phyloP scores from a whole-genome alignment of 1,140 invertebrate genomes.

The Holotrichia oblita region DNA sequence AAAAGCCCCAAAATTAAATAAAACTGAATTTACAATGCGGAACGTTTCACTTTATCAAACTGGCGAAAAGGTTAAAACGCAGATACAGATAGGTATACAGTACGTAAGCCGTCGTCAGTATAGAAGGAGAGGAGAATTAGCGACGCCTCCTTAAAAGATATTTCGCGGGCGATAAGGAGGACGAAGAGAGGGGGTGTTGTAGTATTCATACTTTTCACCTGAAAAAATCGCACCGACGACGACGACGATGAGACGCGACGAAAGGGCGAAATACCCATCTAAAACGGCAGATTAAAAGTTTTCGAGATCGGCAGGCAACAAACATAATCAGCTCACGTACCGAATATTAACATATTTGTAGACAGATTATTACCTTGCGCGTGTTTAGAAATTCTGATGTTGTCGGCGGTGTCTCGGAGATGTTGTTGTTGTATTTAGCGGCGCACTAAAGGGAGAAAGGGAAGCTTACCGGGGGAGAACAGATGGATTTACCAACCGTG shows the following conservation, averaged over 20 bases:
- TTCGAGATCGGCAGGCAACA: not conserved
- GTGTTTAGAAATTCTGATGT: constrained; percentile 35
- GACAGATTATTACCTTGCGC: constrained; percentile 36
- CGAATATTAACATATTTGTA: constrained; percentile 42
- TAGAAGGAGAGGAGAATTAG: no score
- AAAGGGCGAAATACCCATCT: not conserved
- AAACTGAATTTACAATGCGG: no score
- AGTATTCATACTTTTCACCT: no score
- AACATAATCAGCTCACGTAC: constrained; percentile 39
- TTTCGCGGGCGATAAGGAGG: no score
- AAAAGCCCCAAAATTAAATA: no score
- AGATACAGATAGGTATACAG: no score
- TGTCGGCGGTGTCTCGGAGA: not conserved
- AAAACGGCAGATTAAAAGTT: constrained; percentile 20
- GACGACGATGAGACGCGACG: not conserved
- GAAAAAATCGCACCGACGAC: no score
- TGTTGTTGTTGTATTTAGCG: constrained; percentile 6
- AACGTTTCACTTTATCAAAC: no score
- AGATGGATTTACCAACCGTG: constrained; percentile 19
- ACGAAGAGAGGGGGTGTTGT: no score
- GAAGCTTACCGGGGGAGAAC: constrained; percentile 16
- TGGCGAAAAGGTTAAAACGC: no score
- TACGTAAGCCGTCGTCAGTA: no score
- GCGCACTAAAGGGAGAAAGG: not conserved
- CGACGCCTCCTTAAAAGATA: no score